A percentile compares a stretch with the other conserved stretches of the same genome.
Evolutionary conservation across 2,888 invertebrate genomes (phyloP).

Genomic region (Dusona sp.): DNA sequence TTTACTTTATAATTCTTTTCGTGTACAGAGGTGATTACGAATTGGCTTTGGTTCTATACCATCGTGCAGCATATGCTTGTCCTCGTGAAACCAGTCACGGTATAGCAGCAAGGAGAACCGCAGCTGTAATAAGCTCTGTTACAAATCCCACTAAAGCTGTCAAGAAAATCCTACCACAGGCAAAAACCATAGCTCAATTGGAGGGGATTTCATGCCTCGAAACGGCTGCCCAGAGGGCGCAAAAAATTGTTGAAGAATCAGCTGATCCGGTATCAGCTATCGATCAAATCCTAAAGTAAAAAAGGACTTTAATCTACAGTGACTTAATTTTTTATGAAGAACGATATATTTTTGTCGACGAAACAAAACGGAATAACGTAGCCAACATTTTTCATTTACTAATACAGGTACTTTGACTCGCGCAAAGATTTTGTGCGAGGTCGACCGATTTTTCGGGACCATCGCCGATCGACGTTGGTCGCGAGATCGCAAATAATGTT

Average conservation of each 20-base stretch:
- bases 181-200: conserved; percentile 66
- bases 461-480: conserved; percentile 17
- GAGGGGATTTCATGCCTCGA: conserved; percentile 74
- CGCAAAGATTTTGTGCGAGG: conserved; percentile 63
- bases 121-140: conserved; percentile 76
- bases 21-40: conserved; percentile 79
- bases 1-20: background rate
- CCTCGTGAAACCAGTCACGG: conserved; percentile 77
- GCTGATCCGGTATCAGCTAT: conserved; percentile 71
- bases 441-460: conserved; percentile 23
- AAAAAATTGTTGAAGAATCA: conserved; percentile 72
- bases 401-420: conserved; percentile 75
- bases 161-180: conserved; percentile 62
- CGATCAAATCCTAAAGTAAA: conserved; percentile 74
- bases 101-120: conserved; percentile 75
- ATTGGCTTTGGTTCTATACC: conserved; percentile 79
- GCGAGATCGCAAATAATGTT: conserved; percentile 62
- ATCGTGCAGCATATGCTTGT: conserved; percentile 77
- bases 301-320: background rate
- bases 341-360: background rate
- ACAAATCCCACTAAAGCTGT: conserved; percentile 73
- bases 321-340: background rate
- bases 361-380: background rate
- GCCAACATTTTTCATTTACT: background rate
- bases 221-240: conserved; percentile 71